Conservation (phyloP, 2,888 invertebrate species). For the Silvanus unidentatus region DNA sequence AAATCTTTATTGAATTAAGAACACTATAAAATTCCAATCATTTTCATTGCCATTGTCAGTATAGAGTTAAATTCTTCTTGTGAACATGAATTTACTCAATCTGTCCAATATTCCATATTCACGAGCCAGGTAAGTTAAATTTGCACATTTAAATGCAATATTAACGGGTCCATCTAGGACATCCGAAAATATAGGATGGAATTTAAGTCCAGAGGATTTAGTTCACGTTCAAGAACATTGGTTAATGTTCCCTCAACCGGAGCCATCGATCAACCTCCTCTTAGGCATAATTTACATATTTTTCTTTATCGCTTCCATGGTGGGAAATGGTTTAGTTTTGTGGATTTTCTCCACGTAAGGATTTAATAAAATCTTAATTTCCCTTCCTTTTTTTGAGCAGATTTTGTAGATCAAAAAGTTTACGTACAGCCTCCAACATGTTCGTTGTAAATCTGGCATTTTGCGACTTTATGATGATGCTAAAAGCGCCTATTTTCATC, state of each 20-base stretch:
- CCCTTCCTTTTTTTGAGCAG: neutral
- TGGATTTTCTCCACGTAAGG: constrained; percentile 79
- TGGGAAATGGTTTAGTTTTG: constrained; percentile 80
- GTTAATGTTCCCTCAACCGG: constrained; percentile 73
- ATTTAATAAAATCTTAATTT: constrained; percentile 35
- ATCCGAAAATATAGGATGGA: constrained; percentile 56
- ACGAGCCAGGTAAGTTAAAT: constrained; percentile 27
- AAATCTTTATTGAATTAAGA: constrained; percentile 11
- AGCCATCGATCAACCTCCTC: constrained; percentile 73
- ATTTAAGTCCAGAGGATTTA: constrained; percentile 70
- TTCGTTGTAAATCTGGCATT: constrained; percentile 77
- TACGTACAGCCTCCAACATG: constrained; percentile 77
- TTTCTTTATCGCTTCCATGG: constrained; percentile 56
- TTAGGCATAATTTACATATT: constrained; percentile 66
- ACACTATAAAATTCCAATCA: constrained; percentile 12
- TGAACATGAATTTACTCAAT: constrained; percentile 29
- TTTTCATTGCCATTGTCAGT: constrained; percentile 13
- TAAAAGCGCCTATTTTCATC: constrained; percentile 78
- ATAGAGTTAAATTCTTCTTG: constrained; percentile 13
- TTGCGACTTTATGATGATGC: constrained; percentile 83
- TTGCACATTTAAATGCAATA: neutral
- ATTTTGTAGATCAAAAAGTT: constrained; percentile 57
- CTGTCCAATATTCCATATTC: constrained; percentile 26
- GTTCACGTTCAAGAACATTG: constrained; percentile 76
- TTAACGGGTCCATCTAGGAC: constrained; percentile 15